These are phyloP conservation scores for Cryptomyrus ogoouensis DNA, from an alignment of 2,113 vertebrate species.

Conservation along the genomic window DNA sequence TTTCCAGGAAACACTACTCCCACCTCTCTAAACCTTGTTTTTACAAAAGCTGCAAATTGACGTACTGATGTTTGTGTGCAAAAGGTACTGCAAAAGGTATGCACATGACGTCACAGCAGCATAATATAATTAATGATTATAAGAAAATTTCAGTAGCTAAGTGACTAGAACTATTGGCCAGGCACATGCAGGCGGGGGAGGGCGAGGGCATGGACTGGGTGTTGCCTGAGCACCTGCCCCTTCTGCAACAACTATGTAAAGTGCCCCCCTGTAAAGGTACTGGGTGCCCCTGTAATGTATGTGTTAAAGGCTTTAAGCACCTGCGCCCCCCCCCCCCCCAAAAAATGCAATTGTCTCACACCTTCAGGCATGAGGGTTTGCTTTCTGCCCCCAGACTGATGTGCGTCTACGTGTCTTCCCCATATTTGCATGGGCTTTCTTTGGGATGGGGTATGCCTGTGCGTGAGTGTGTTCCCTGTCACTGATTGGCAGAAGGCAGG, in stretches of 20 bases:
- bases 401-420: neutral
- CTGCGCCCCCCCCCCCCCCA: neutral
- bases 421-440: neutral
- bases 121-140: too few relatives aligned
- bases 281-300: neutral
- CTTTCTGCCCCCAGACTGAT: neutral
- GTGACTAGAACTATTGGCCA: too few relatives aligned
- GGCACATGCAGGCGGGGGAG: too few relatives aligned
- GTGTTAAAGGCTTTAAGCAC: neutral
- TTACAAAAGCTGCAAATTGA: too few relatives aligned
- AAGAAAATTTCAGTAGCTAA: too few relatives aligned
- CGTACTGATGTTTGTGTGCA: too few relatives aligned
- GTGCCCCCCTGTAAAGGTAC: neutral
- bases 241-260: neutral
- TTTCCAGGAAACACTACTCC: too few relatives aligned
- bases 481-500: neutral
- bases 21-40: too few relatives aligned
- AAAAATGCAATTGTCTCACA: neutral
- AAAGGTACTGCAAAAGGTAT: too few relatives aligned
- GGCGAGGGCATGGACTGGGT: too few relatives aligned
- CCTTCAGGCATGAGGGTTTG: neutral
- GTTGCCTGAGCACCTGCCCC: neutral
- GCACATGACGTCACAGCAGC: too few relatives aligned
- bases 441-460: neutral
- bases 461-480: neutral